These are phyloP conservation scores for Leucania comma DNA, from an alignment of 2,888 invertebrate species.

Conservation along the genomic window DNA sequence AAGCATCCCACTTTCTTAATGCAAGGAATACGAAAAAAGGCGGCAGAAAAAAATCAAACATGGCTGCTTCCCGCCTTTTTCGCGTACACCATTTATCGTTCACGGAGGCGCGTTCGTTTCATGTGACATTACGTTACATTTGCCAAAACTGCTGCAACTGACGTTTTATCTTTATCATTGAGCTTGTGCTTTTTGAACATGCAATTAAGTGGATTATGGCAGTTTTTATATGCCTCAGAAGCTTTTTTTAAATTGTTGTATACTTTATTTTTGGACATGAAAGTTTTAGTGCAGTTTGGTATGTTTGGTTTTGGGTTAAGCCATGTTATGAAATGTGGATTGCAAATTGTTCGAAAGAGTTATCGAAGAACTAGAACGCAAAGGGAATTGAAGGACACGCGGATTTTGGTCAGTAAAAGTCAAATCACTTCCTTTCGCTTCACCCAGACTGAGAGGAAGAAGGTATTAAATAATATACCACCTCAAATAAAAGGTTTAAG, in stretches of 20 bases:
- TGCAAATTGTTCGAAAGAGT: no score
- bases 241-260: slow-evolving; percentile 23
- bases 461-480: no score
- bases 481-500: no score
- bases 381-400: no score
- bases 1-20: slow-evolving; percentile 49
- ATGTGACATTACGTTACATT: slow-evolving; percentile 44
- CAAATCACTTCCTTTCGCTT: no score
- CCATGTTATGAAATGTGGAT: background rate
- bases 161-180: slow-evolving; percentile 61
- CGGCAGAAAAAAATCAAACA: slow-evolving; percentile 46
- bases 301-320: slow-evolving; percentile 13
- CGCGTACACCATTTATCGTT: slow-evolving; percentile 62
- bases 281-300: slow-evolving; percentile 4
- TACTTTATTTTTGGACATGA: slow-evolving; percentile 11
- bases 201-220: slow-evolving; percentile 25
- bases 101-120: slow-evolving; percentile 47
- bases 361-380: no score
- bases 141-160: slow-evolving; percentile 54
- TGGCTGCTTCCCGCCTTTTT: slow-evolving; percentile 65
- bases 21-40: slow-evolving; percentile 37
- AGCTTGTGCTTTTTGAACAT: slow-evolving; percentile 36
- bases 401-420: no score
- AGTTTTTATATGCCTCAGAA: slow-evolving; percentile 3
- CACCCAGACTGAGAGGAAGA: no score